phyloP scores from a whole-genome alignment of 2,888 invertebrate species.

The Pherbina coryleti region DNA sequence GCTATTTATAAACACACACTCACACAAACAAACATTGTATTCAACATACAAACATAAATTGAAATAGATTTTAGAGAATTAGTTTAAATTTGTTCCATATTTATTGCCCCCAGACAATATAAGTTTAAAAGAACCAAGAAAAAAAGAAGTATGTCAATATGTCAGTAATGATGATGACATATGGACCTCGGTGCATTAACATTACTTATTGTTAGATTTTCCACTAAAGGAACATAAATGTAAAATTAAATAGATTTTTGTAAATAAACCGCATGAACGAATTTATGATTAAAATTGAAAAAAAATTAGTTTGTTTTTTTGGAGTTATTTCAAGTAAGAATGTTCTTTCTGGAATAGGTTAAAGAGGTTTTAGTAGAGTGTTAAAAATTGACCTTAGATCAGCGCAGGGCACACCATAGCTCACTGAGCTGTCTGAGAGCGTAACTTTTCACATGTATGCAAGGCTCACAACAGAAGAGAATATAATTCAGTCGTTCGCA shows the following conservation, averaged over 20 bases:
- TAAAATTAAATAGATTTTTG: slow-evolving; percentile 45
- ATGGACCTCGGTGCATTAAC: neutral
- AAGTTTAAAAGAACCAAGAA: neutral
- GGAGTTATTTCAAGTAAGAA: too few relatives aligned
- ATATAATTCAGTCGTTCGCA: too few relatives aligned
- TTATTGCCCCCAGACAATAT: slow-evolving; percentile 54
- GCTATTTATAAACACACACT: neutral
- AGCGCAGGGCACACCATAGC: too few relatives aligned
- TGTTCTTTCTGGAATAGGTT: too few relatives aligned
- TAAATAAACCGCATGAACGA: slow-evolving; percentile 59
- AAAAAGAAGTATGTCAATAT: too few relatives aligned
- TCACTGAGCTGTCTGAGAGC: too few relatives aligned
- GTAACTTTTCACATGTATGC: too few relatives aligned
- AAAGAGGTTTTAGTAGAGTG: too few relatives aligned
- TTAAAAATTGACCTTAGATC: too few relatives aligned
- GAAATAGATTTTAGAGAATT: slow-evolving; percentile 49
- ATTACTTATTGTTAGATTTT: neutral
- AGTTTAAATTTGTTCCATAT: slow-evolving; percentile 65
- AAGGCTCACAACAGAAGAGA: too few relatives aligned
- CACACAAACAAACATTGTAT: neutral
- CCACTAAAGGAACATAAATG: neutral
- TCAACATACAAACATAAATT: neutral
- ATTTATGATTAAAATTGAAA: slow-evolving; percentile 51
- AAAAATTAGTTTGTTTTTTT: neutral
- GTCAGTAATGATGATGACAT: neutral